Evolutionary conservation across 2,113 vertebrate species (phyloP).

Genomic region (Prolemur simus): DNA sequence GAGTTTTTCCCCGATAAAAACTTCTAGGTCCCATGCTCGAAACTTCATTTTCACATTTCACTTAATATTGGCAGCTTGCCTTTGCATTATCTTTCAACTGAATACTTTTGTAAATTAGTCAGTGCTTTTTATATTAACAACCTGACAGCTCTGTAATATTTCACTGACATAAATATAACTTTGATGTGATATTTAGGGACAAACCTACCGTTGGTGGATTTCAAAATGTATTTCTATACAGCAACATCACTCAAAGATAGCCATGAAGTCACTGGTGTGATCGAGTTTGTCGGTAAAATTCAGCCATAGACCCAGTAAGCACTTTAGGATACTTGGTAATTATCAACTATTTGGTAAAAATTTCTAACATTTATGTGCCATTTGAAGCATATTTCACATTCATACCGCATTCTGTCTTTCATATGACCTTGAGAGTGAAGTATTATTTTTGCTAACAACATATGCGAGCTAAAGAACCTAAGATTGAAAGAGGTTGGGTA

Average conservation of each 20-base stretch:
- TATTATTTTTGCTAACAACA: neutral
- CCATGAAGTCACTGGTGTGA: neutral
- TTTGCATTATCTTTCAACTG: conserved; percentile 46
- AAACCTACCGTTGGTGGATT: neutral
- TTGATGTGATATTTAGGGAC: conserved; percentile 50
- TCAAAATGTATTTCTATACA: neutral
- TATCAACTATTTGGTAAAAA: neutral
- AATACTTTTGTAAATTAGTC: conserved; percentile 57
- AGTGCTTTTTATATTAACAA: conserved; percentile 59
- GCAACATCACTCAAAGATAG: neutral
- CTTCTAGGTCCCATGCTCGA: neutral
- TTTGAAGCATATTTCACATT: neutral
- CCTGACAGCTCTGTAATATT: conserved; percentile 26
- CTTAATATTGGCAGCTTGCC: conserved; percentile 11
- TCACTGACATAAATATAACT: conserved; percentile 50
- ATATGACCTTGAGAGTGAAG: neutral
- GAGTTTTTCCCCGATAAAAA: neutral
- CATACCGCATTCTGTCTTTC: neutral
- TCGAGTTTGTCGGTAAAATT: neutral
- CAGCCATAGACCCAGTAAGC: neutral
- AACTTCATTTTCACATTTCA: conserved; percentile 41
- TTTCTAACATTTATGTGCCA: neutral
- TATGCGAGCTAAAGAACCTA: neutral
- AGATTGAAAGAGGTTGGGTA: neutral
- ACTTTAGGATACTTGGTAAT: neutral